Evolutionary conservation across 64 coral and sea anemone genomes (phyloP).

Genomic region (Montipora cactus): DNA sequence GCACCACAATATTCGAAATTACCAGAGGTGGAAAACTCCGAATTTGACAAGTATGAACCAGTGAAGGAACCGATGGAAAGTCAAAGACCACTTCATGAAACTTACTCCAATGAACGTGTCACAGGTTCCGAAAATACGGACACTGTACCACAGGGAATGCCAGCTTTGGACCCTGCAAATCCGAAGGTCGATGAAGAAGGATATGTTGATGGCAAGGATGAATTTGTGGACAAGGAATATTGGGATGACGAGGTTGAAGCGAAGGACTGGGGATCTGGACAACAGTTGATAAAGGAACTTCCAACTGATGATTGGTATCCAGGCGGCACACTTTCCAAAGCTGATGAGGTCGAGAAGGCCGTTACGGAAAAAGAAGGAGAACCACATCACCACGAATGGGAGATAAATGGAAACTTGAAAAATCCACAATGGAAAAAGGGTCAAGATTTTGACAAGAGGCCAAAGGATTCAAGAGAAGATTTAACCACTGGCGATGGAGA

Average conservation of each 20-base stretch:
- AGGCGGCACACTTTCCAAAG: no score
- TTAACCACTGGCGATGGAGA: background rate
- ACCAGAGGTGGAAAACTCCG: no score
- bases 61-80: no score
- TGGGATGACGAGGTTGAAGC: background rate
- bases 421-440: background rate
- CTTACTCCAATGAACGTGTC: no score
- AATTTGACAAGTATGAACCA: no score
- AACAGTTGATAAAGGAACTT: background rate
- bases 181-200: background rate
- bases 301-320: background rate
- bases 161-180: background rate
- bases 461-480: background rate
- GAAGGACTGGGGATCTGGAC: background rate
- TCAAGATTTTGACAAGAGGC: background rate
- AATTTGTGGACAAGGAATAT: background rate
- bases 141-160: no score
- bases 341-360: background rate
- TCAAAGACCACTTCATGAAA: no score
- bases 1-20: no score
- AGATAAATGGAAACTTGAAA: background rate
- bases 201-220: background rate
- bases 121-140: no score
- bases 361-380: background rate
- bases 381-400: background rate